Base-by-base conservation (phyloP, 2,888 invertebrate species). In the Maniola hyperantus region DNA sequence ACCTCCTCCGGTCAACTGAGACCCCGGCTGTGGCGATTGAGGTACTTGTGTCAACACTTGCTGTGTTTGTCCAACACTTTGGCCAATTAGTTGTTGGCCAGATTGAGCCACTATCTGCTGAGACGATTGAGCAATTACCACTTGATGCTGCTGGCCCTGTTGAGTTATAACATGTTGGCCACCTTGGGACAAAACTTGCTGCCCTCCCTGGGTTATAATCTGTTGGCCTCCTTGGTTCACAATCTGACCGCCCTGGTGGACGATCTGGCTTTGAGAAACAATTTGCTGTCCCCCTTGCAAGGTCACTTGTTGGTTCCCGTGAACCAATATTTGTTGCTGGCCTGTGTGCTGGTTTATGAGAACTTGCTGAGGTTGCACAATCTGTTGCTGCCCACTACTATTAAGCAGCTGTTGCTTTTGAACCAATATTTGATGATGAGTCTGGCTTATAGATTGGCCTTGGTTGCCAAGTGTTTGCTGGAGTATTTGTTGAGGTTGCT, bases 401-500 rank as follows among this genome's bases (percentile, higher is more conserved):
- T 93, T 94, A 4, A 94, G 83, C 10, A 94, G 88, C 72, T 94
- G 95, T 72, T 95, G 95, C 71, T 93, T 93, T 75, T 92, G 92
- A 11, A 92, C 91, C 26, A 92, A 76, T 74, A 92, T 91, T 75
- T 88, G 93, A 78, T 90, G 92, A 69, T 88, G 91, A 5, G 93
- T 92, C 74, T 93, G 93, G 39, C 84, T 87, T 51, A 93, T 83
- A 44, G 88, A 83, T 79, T 87, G 94, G 63, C 85, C 92, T 83
- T 93, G 94, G 33, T 91, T 86, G 26, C 91, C 91, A 83, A 94
- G 78, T 77, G 93, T 80, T 73, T 95, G 95, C 80, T 94, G 93
- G 34, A 95, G 89, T 39, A 94, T 90, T 74, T 95, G 94, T 72
- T 94, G 93, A 59, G 93, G 93, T 71, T 94, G 94, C 74, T 94